These are phyloP conservation scores for Hyles lineata DNA, from an alignment of 2,888 invertebrate genomes.

Conservation along the genomic window DNA sequence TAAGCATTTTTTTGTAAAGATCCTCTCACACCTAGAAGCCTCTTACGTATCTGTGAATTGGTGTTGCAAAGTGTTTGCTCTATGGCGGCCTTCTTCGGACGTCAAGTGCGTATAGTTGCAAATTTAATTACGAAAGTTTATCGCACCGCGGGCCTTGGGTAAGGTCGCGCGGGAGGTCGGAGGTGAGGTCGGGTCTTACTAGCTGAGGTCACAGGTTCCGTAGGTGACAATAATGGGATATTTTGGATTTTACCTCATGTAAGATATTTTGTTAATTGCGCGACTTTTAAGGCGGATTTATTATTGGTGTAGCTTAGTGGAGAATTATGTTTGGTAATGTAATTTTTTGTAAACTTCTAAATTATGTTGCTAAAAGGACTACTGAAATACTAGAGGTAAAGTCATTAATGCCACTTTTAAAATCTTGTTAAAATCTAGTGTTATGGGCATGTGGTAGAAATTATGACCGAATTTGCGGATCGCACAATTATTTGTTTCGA, in stretches of 20 bases:
- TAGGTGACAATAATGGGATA: constrained; percentile 21
- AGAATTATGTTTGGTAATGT: too few relatives aligned
- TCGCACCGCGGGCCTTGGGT: constrained; percentile 53
- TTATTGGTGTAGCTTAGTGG: background rate
- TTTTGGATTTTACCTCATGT: background rate
- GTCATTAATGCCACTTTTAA: too few relatives aligned
- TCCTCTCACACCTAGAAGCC: background rate
- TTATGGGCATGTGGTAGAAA: too few relatives aligned
- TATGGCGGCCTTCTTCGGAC: constrained; percentile 39
- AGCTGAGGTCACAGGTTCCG: constrained; percentile 15
- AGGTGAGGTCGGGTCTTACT: constrained; percentile 40
- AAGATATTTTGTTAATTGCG: background rate
- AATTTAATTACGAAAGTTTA: constrained; percentile 63
- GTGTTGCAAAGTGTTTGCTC: constrained; percentile 39
- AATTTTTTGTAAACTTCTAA: too few relatives aligned
- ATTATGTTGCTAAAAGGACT: too few relatives aligned
- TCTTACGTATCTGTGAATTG: constrained; percentile 22
- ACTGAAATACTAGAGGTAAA: too few relatives aligned
- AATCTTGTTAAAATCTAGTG: too few relatives aligned
- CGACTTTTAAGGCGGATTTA: background rate
- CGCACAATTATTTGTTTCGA: too few relatives aligned
- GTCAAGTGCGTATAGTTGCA: constrained; percentile 46
- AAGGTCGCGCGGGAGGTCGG: constrained; percentile 56
- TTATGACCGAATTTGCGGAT: too few relatives aligned
- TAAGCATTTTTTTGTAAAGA: background rate